Base-by-base conservation (phyloP, 2,113 vertebrate species). In the Larimichthys polyactis region DNA sequence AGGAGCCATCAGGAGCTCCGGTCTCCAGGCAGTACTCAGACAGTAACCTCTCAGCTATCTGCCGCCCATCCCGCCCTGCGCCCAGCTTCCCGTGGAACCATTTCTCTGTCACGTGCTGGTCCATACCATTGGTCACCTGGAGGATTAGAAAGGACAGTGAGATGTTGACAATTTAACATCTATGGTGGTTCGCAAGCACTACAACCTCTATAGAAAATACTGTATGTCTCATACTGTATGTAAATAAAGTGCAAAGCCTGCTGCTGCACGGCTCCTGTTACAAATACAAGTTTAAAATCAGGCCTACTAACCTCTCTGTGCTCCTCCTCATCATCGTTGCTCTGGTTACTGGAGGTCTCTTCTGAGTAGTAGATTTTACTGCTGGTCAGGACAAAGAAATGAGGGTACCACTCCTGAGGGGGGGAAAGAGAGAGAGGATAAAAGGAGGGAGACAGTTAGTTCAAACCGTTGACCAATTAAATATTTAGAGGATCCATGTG, bases 31-130 rank as follows among this genome's bases (percentile, higher is more conserved):
- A 99, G 86, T 99, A 99, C 66, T 99, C 98, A 0, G 96, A 97
- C 81, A 99, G 95, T 67, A 99, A 94, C 58, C 97, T 95, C 90
- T 99, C 97, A 0, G 98, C 98, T 0, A 99, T 99, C 94, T 98
- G 97, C n/a, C 98, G 94, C n/a, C 98, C 98, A 0, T 99, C 97
- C 0, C 98, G 96, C 0, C 98, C 98, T 0, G 97, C 97, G 0
- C 98, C 98, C 16, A 99, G 94, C 91, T 98, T 99, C 71, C 98
- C 98, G 0, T 99, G 98, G 87, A 99, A 99, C 98, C 98, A 99
- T 85, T 99, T 99, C 94, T 99, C 97, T 0, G 94, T 96, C 71
- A 99, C 96, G 51, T 99, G 98, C 43, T 99, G 95, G 91, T 99
- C 98, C 0, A 97, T 97, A 75, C 96, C 97, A 70, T 96, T 96